Conservation (phyloP, 2,113 vertebrate species). For the Dinomys branickii region DNA sequence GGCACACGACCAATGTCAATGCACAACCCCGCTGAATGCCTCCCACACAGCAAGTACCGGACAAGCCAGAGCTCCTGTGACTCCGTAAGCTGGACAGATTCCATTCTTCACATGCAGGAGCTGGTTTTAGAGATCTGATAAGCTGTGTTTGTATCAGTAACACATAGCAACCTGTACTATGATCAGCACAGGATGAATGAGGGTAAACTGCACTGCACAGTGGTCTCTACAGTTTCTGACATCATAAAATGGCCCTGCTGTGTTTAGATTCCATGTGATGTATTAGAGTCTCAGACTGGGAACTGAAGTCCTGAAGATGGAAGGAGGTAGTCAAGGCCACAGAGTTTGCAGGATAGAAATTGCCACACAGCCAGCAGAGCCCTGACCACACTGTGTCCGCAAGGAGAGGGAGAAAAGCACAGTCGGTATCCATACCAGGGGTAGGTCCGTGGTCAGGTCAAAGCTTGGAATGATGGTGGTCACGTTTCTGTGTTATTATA, state of each 20-base stretch:
- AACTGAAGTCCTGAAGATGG: neutral
- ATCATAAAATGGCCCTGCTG: neutral
- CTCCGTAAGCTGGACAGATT: neutral
- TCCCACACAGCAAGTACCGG: neutral
- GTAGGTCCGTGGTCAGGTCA: neutral
- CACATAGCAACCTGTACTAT: accelerated
- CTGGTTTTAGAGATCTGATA: neutral
- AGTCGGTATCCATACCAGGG: neutral
- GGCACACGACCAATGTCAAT: neutral
- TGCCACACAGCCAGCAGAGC: neutral
- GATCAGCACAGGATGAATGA: neutral
- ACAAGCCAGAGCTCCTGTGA: neutral
- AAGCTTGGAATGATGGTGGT: neutral
- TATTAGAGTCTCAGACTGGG: neutral
- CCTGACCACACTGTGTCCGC: neutral
- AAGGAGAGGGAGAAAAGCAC: neutral
- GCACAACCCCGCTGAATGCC: neutral
- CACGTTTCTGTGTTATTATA: neutral
- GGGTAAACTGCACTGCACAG: neutral
- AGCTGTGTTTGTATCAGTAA: neutral
- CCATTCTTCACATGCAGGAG: neutral
- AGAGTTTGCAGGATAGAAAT: neutral
- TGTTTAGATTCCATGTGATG: neutral
- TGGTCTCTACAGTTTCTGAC: neutral
- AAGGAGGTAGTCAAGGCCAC: neutral